Evolutionary conservation across 2,113 vertebrate genomes (phyloP).

Genomic region (Thalassarche chlororhynchos): DNA sequence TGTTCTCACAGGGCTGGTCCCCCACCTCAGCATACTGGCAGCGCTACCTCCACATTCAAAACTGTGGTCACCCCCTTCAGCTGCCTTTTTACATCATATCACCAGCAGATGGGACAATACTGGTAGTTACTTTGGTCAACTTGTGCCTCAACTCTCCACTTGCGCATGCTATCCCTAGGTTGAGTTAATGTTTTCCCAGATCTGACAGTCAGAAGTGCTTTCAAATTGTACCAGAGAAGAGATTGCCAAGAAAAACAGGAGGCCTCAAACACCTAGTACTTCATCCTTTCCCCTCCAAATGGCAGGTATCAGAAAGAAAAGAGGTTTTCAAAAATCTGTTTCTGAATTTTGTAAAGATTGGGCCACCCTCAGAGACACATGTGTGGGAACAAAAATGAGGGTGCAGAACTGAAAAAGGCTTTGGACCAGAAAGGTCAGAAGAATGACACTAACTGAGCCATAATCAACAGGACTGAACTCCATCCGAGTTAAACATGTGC

Average conservation of each 20-base stretch:
- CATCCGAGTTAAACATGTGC: neutral
- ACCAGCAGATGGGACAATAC: neutral
- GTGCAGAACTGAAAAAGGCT: neutral
- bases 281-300: neutral
- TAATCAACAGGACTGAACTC: neutral
- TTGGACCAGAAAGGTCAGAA: neutral
- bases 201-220: neutral
- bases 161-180: neutral
- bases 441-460: neutral
- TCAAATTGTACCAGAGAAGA: neutral
- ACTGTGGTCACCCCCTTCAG: neutral
- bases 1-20: neutral
- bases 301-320: neutral
- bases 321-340: neutral
- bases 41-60: neutral
- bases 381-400: neutral
- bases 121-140: neutral
- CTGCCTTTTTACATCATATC: neutral
- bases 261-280: neutral
- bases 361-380: neutral
- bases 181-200: neutral
- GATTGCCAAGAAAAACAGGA: neutral
- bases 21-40: neutral
- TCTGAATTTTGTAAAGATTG: neutral
- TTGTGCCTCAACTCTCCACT: neutral